Conservation (phyloP, 2,797 vertebrate species). For the Odontamblyopus rebecca region DNA sequence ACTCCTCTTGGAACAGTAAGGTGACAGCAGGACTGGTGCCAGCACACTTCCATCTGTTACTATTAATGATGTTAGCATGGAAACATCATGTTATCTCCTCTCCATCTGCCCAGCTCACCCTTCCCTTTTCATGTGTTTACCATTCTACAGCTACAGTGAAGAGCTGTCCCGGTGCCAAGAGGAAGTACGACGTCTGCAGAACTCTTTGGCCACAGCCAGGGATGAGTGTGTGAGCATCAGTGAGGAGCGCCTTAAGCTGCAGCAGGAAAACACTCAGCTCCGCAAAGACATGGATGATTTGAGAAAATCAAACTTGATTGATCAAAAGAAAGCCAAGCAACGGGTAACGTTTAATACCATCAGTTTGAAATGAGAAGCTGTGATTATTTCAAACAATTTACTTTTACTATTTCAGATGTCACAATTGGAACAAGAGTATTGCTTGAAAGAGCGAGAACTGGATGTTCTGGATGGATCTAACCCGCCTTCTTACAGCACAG, state of each 20-base stretch:
- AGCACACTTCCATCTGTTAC: slow-evolving; percentile 10
- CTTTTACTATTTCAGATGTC: too few relatives aligned
- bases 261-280: slow-evolving; percentile 86
- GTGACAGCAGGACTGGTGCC: neutral
- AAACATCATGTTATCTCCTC: slow-evolving; percentile 6
- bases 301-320: slow-evolving; percentile 78
- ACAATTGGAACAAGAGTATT: too few relatives aligned
- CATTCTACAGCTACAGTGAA: slow-evolving; percentile 81
- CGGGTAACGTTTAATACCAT: slow-evolving; percentile 72
- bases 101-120: slow-evolving; percentile 2
- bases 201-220: slow-evolving; percentile 79
- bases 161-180: slow-evolving; percentile 87
- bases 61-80: slow-evolving; percentile 1
- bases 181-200: slow-evolving; percentile 83
- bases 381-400: neutral
- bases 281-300: slow-evolving; percentile 84
- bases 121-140: neutral
- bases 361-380: neutral
- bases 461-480: slow-evolving; percentile 77
- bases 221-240: slow-evolving; percentile 81
- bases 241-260: slow-evolving; percentile 89
- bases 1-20: neutral
- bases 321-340: slow-evolving; percentile 86
- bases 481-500: slow-evolving; percentile 83
- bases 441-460: too few relatives aligned